phyloP scores from a whole-genome alignment of 2,888 invertebrate genomes.

The Priocnemis perturbator region DNA sequence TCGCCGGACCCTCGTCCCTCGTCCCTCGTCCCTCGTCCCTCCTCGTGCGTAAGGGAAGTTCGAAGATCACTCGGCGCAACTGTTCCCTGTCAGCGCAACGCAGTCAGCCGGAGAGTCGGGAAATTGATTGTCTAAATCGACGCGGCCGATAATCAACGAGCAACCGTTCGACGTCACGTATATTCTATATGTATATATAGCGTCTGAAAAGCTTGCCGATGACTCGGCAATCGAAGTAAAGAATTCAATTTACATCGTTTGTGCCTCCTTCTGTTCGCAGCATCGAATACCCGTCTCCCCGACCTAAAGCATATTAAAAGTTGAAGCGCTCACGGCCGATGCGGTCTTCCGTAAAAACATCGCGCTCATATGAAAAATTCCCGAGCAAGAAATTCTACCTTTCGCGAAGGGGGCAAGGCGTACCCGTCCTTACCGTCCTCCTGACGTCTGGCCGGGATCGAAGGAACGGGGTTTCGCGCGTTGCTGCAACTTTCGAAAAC shows the following conservation, averaged over 20 bases:
- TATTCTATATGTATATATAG: no score
- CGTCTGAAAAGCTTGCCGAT: no score
- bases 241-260: no score
- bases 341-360: conserved; percentile 44
- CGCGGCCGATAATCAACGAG: no score
- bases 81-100: conserved; percentile 15
- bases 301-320: conserved; percentile 35
- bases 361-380: conserved; percentile 38
- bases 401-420: no score
- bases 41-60: conserved; percentile 22
- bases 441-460: no score
- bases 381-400: conserved; percentile 16
- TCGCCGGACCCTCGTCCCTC: background rate
- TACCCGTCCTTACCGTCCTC: no score
- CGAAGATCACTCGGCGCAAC: conserved; percentile 35
- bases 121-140: no score
- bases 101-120: no score
- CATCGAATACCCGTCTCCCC: conserved; percentile 15
- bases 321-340: conserved; percentile 18
- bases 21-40: background rate
- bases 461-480: conserved; percentile 45
- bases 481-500: conserved; percentile 54
- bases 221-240: no score
- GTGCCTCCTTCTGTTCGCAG: no score
- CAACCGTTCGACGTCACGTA: no score